phyloP scores from a whole-genome alignment of 2,113 vertebrate species.

The Myrmophylax atrothorax region DNA sequence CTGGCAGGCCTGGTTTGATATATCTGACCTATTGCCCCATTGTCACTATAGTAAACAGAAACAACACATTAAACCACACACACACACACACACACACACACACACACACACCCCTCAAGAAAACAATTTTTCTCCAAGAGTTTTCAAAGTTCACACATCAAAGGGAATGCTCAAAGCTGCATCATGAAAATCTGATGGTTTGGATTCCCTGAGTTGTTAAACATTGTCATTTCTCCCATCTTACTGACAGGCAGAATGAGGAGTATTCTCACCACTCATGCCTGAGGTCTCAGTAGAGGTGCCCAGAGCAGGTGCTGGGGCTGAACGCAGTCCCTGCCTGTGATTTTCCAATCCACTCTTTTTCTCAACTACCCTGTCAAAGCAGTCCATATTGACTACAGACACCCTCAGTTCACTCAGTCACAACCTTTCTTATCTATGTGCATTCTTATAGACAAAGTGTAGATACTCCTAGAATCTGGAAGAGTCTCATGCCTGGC shows the following conservation, averaged over 20 bases:
- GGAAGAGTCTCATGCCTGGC: neutral
- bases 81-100: too few species aligned
- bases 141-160: neutral
- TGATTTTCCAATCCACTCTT: neutral
- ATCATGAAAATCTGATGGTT: neutral
- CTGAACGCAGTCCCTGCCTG: rapidly evolving
- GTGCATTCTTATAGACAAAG: neutral
- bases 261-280: rapidly evolving
- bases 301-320: neutral
- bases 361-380: neutral
- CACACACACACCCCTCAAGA: neutral
- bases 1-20: neutral
- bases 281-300: rapidly evolving
- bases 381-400: neutral
- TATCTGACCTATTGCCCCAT: neutral
- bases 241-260: neutral
- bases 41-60: neutral
- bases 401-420: too few species aligned
- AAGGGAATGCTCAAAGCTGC: neutral
- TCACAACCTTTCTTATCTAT: neutral
- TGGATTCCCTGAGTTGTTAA: neutral
- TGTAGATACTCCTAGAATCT: too few species aligned
- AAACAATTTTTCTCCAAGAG: neutral
- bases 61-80: neutral
- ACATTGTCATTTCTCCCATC: neutral